phyloP scores from a whole-genome alignment of 2,113 vertebrate genomes.

The Actenoides hombroni region DNA sequence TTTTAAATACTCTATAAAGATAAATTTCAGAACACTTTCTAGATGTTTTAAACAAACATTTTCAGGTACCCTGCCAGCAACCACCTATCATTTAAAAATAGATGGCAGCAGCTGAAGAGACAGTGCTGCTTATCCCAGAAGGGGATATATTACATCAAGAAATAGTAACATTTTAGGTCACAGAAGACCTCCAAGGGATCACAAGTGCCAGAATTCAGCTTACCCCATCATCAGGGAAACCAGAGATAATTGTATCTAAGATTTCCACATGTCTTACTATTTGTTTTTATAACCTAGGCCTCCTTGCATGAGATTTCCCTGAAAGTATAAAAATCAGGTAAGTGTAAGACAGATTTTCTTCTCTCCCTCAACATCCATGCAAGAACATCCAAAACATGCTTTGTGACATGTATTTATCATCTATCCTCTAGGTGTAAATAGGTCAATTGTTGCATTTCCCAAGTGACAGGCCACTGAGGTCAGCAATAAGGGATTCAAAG shows the following conservation, averaged over 20 bases:
- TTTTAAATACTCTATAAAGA: not conserved
- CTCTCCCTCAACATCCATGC: not conserved
- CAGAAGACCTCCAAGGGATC: not conserved
- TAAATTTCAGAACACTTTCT: not conserved
- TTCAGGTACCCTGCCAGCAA: not conserved
- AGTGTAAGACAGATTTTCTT: not conserved
- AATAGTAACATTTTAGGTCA: not conserved
- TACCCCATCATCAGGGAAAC: not conserved
- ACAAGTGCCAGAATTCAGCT: not conserved
- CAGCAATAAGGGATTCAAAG: not conserved
- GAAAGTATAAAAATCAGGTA: not conserved
- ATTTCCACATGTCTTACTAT: not conserved
- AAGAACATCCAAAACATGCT: not conserved
- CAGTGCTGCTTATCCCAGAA: not conserved
- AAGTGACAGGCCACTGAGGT: not conserved
- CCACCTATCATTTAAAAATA: not conserved
- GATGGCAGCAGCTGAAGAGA: not conserved
- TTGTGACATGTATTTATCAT: not conserved
- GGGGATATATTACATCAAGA: not conserved
- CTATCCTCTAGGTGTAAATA: not conserved
- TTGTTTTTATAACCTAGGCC: not conserved
- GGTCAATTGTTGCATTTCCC: not conserved
- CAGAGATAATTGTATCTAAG: not conserved
- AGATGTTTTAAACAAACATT: not conserved
- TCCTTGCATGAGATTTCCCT: not conserved